Evolutionary conservation across 2,888 invertebrate species (phyloP), one percentile per base, ranked within the genome.

Genomic region (Tachystola acroxantha): DNA sequence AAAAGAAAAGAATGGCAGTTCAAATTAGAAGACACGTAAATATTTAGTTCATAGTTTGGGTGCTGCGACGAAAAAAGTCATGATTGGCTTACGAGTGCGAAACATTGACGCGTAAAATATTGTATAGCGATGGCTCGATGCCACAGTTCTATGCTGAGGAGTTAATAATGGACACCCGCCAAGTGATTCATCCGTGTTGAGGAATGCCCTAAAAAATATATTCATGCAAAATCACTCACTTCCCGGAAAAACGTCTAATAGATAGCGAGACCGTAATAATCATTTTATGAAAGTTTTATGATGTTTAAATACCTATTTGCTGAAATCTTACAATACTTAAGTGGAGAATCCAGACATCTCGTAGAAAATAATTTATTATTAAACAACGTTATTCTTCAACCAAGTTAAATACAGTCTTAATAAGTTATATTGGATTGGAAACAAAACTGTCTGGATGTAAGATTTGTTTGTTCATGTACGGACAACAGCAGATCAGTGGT

Each of bases 131-230:
- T 58, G 60, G 60, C 58, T 56, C 36, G 34, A 46, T 57, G 58
- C 63, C 57, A 61, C 53, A 41, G 42, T 41, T 43, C 50, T 47
- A 51, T 37, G 45, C 43, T 45, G 45, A 47, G 37, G 43, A 55
- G 46, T n/a, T 24, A 24, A 39, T 50, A 56, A 62, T 73, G 73
- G 71, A 61, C 45, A 38, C 25, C 32, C 40, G 71, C 72, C 71
- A 72, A 70, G 53, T 64, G 62, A 72, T 53, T 70, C 64, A 65
- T 48, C 43, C 43, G 42, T 58, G 58, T 43, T 44, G 42, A 59
- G 58, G 65, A 70, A 68, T 68, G 59, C 63, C 65, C 64, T 64
- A 62, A 54, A 60, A 57, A 60, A 60, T 54, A 53, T 57, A 12
- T 10, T 46, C 48, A 51, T 50, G 48, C 39, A 48, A 33, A 48